Evolutionary conservation across 2,113 vertebrate species (phyloP).

Genomic region (Sula dactylatra): DNA sequence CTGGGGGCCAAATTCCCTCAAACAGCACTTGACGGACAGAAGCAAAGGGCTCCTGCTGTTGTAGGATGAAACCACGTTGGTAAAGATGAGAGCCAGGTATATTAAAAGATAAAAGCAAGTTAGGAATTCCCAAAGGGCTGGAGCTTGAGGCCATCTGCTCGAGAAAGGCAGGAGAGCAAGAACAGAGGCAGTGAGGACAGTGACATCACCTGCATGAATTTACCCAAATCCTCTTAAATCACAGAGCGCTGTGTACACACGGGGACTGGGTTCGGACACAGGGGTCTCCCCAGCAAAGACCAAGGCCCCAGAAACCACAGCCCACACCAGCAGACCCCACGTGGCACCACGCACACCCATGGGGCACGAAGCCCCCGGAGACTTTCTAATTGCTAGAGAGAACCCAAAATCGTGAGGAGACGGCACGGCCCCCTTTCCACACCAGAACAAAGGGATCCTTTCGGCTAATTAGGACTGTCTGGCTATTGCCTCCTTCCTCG

Average conservation of each 20-base stretch:
- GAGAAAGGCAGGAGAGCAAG: neutral
- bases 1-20: neutral
- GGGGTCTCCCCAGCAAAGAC: neutral
- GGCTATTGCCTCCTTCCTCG: neutral
- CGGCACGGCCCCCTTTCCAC: rapidly evolving
- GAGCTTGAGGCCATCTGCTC: neutral
- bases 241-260: rapidly evolving
- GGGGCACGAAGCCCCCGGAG: neutral
- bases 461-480: neutral
- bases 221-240: neutral
- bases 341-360: rapidly evolving
- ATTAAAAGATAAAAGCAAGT: neutral
- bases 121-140: neutral
- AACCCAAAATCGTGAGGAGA: rapidly evolving
- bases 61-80: neutral
- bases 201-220: neutral
- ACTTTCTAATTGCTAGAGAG: neutral
- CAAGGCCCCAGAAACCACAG: neutral
- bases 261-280: rapidly evolving
- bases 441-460: neutral
- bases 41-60: neutral
- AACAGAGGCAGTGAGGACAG: neutral
- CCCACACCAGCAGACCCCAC: neutral
- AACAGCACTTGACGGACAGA: neutral
- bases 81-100: neutral